Percentiles rank a stretch among this genome's conserved stretches.
Conservation (phyloP, 2,797 vertebrate genomes). For the Pipistrellus pipistrellus region DNA sequence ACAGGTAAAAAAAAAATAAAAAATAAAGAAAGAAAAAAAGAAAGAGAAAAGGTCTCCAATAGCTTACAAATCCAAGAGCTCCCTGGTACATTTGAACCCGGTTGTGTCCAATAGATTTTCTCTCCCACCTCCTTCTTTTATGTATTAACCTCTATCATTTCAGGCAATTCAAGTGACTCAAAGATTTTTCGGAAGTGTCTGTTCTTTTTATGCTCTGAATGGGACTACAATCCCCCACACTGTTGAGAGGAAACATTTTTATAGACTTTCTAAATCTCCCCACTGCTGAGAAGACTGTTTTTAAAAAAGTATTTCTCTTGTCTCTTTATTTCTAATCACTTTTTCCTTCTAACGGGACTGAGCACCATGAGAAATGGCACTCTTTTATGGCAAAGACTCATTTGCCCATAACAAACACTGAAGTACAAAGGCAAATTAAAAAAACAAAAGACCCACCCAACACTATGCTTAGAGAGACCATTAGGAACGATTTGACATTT, state of each 20-base stretch:
- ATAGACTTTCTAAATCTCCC: slow-evolving; percentile 78
- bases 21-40: too few relatives aligned
- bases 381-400: slow-evolving; percentile 83
- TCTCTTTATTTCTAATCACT: slow-evolving; percentile 82
- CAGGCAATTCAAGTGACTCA: slow-evolving; percentile 64
- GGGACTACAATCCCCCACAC: slow-evolving; percentile 66
- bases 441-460: not conserved
- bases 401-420: slow-evolving; percentile 86
- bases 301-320: slow-evolving; percentile 70
- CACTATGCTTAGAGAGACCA: slow-evolving; percentile 84
- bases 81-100: slow-evolving; percentile 47
- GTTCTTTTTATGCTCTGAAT: slow-evolving; percentile 77
- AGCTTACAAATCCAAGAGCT: slow-evolving; percentile 35
- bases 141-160: slow-evolving; percentile 74
- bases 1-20: not conserved
- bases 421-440: slow-evolving; percentile 88
- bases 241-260: slow-evolving; percentile 79
- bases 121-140: slow-evolving; percentile 52
- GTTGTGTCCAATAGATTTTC: not conserved
- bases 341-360: slow-evolving; percentile 80
- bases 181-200: slow-evolving; percentile 75
- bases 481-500: slow-evolving; percentile 89
- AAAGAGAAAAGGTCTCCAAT: not conserved
- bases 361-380: slow-evolving; percentile 81
- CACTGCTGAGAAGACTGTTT: slow-evolving; percentile 70